Conservation (phyloP, 2,797 vertebrate genomes). For the Lithobates sylvaticus region DNA sequence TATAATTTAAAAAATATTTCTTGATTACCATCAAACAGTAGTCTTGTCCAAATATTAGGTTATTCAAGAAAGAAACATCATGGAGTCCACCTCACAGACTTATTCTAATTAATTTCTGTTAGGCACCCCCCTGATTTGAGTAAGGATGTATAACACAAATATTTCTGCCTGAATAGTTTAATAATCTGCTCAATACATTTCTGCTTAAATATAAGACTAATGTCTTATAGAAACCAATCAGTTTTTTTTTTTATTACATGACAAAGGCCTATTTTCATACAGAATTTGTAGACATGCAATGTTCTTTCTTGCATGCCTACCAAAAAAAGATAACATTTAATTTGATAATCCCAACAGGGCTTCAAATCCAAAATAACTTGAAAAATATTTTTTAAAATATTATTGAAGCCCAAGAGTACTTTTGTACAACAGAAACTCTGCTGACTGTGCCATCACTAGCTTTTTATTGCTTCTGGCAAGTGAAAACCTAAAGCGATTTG, state of each 20-base stretch:
- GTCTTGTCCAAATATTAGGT: not conserved
- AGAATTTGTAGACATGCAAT: not conserved
- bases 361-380: not conserved
- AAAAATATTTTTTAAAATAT: not conserved
- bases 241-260: not conserved
- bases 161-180: no score
- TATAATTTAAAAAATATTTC: no score
- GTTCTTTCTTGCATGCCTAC: not conserved
- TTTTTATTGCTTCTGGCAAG: not conserved
- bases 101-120: no score
- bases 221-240: not conserved
- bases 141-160: no score
- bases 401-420: not conserved
- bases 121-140: no score
- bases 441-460: not conserved
- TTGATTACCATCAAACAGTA: not conserved
- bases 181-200: no score
- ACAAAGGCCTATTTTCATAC: not conserved
- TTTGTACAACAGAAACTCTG: not conserved
- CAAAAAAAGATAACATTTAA: not conserved
- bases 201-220: no score
- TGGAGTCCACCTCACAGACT: no score
- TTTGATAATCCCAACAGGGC: not conserved
- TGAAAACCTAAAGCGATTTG: not conserved
- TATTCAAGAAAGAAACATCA: not conserved